phyloP scores from a whole-genome alignment of 2,888 invertebrate genomes.

The Synanthedon andrenaeformis region DNA sequence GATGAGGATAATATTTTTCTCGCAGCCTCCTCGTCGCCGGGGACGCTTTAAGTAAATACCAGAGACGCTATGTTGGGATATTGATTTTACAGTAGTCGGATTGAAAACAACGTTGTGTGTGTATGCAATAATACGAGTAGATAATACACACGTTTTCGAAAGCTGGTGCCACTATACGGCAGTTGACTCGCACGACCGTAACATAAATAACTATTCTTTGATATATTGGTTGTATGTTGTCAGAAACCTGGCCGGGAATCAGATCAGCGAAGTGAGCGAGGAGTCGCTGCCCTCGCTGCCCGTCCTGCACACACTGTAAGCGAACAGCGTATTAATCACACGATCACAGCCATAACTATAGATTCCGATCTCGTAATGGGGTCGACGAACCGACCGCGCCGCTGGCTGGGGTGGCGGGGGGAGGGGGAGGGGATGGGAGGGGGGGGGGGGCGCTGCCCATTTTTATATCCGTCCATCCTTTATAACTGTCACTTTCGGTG shows the following conservation, averaged over 20 bases:
- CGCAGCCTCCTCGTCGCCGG: not conserved
- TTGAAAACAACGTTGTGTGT: too few relatives aligned
- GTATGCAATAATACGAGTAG: too few relatives aligned
- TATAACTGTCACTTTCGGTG: too few relatives aligned
- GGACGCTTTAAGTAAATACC: too few relatives aligned
- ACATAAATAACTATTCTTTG: not conserved
- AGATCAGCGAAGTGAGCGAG: conserved; percentile 75
- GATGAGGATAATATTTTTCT: not conserved
- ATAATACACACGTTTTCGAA: too few relatives aligned
- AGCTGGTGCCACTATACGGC: too few relatives aligned
- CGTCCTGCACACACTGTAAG: conserved; percentile 86
- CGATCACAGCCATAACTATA: not conserved
- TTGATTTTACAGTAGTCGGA: too few relatives aligned
- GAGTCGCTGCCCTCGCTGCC: conserved; percentile 79
- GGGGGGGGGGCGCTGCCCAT: not conserved
- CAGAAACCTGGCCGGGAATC: conserved; percentile 84
- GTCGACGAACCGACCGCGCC: conserved; percentile 3
- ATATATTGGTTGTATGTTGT: conserved; percentile 17
- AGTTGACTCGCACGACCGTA: too few relatives aligned
- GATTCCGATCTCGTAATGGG: not conserved
- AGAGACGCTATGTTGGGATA: too few relatives aligned
- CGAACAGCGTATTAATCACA: conserved; percentile 5
- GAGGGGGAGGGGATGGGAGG: not conserved
- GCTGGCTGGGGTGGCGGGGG: not conserved
- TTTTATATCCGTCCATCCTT: conserved; percentile 2